Evolutionary conservation across 1,140 invertebrate genomes (phyloP), one percentile per base, ranked within the genome.

Genomic region (Pseudomyrmex cubaensis): DNA sequence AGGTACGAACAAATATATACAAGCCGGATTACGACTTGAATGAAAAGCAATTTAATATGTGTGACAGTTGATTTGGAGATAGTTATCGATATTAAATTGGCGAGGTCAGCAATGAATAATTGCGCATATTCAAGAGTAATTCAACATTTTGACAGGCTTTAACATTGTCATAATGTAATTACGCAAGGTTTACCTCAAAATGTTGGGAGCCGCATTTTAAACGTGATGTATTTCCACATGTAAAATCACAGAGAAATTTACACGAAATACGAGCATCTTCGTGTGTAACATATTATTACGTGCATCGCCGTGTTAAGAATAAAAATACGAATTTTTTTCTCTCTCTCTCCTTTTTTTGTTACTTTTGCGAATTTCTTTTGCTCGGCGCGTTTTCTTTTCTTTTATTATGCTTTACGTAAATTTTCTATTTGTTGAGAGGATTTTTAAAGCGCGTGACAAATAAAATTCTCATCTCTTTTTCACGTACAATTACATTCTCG

Each of bases 41-140:
- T 75, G 57, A 75, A 75, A 64, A 75, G 59, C 46, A 15, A 50
- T 75, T 75, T 75, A 64, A 75, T 64, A 52, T 61, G 35, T 35
- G 35, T 35, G 17, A 74, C 64, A 75, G n/a, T 22, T 75, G 59
- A 52, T 75, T 64, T 64, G 10, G 15, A 66, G 44, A 10, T 46
- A 73, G 22, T 75, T 52, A 64, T 64, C 35, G 73, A 75, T 25
- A 63, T 75, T 75, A 75, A 75, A 64, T 25, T 35, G 59, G n/a
- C 35, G 59, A 75, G 46, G 46, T 75, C 59, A 64, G 46, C 62
- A 13, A 13, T 35, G 2, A 75, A 75, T 75, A 63, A 75, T 75
- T 64, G 25, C 22, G 48, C 64, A 63, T 52, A 64, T 75, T 25
- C 59, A 75, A 63, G 22, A 52, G 10, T 50, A 64, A 75, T 62